Conservation (phyloP, 2,888 invertebrate species). For the Hetaerina titia region DNA sequence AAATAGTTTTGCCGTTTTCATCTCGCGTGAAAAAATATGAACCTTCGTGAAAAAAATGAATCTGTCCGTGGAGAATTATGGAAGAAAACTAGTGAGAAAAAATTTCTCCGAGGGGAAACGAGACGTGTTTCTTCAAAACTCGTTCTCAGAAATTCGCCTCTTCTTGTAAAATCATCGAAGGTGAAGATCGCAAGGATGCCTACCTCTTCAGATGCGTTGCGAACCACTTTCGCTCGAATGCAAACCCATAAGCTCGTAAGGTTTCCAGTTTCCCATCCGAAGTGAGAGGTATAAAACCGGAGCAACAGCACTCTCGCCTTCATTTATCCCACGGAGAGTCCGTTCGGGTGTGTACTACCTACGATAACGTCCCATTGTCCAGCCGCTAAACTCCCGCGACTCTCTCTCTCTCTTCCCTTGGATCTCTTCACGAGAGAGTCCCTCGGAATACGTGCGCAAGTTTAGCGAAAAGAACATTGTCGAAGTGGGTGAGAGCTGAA, state of each 20-base stretch:
- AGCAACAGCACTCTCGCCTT: neutral
- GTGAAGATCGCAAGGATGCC: neutral
- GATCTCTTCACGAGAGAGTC: neutral
- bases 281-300: neutral
- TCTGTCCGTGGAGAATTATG: neutral
- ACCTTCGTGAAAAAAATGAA: no score
- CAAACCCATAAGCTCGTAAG: conserved; percentile 4
- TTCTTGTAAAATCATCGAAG: neutral
- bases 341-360: neutral
- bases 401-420: no score
- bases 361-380: neutral
- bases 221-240: neutral
- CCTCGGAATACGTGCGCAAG: neutral
- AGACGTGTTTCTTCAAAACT: neutral
- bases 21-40: no score
- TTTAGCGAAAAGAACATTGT: neutral
- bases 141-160: neutral
- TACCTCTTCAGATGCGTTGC: neutral
- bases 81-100: neutral
- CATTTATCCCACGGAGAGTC: neutral
- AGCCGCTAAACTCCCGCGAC: neutral
- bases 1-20: no score
- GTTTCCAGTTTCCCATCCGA: neutral
- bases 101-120: neutral
- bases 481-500: neutral